phyloP scores from a whole-genome alignment of 2,113 vertebrate genomes.

The Coptodon rendalli region DNA sequence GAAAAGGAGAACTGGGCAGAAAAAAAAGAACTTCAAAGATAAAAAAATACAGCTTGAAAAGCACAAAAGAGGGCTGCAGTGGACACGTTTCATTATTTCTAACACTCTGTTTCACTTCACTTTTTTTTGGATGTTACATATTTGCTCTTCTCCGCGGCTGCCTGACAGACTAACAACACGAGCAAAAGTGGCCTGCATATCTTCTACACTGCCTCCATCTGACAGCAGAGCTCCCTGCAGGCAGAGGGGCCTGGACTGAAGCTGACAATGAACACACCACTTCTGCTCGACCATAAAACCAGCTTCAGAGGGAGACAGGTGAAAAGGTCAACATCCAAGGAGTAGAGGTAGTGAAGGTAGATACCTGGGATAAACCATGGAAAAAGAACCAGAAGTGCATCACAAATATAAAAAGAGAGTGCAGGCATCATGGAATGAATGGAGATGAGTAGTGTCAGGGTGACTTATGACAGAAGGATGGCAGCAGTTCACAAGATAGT shows the following conservation, averaged over 20 bases:
- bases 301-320: not conserved
- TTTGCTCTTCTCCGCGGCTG: not conserved
- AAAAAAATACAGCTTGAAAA: not conserved
- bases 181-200: not conserved
- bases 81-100: not conserved
- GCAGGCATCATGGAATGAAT: not conserved
- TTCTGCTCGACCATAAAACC: not conserved
- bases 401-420: not conserved
- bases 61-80: not conserved
- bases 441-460: not conserved
- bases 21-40: not conserved
- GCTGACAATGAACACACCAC: fast-evolving
- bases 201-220: not conserved
- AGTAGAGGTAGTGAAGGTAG: not conserved
- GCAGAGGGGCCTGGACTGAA: not conserved
- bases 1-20: not conserved
- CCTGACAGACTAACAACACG: not conserved
- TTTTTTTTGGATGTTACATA: not conserved
- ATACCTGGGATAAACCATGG: not conserved
- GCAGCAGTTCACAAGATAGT: not conserved
- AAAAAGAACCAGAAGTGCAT: not conserved
- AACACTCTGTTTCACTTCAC: not conserved
- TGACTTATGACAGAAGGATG: not conserved
- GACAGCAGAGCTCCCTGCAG: not conserved
- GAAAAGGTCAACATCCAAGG: not conserved